Base-by-base conservation (phyloP, 2,113 vertebrate species). In the Isichthys henryi region DNA sequence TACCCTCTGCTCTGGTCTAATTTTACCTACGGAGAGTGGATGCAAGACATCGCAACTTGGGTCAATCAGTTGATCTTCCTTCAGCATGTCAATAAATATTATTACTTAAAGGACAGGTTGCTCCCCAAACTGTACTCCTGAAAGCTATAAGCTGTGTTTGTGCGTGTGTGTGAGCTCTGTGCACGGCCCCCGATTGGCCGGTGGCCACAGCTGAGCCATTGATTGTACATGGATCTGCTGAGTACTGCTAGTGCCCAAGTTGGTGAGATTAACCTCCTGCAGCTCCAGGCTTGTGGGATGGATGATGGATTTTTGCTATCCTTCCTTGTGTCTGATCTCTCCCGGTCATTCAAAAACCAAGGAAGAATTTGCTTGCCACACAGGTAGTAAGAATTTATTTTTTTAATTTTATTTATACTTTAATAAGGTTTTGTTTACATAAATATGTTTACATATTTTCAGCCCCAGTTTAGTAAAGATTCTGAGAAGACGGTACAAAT, bases 381-480 rank as follows among this genome's bases (percentile, higher is more conserved):
- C 45, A 15, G 45, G 19, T 46, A 50, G 19, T 86, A 50, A 27
- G 77, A 82, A 82, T 82, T 82, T 45, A 8, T 82, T 45, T 45
- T 45, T 86, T 52, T 11, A 1, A 84, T 52, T 86, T 86, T 86
- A 45, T 86, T 86, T 86, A 50, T 86, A 50, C 21, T 82, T 82
- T 9, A 82, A 82, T 39, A 50, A 15, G 46, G 21, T 31, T 86
- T 86, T 82, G 77, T 82, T 52, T 86, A 46, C 84, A 86, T 86
- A 86, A 86, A 86, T 86, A 86, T 31, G 48, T 86, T 27, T 86
- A 86, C 84, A 86, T 86, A 31, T 86, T 86, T 52, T 86, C 48
- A 50, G 84, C 52, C n/a, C 45, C 46, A 49, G 46, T 86, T 86
- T 86, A 86, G 46, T 31, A 86, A 27, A 86, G 48, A 50, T 35